Percentiles rank a stretch among this genome's conserved stretches.
Evolutionary conservation across 2,113 vertebrate genomes (phyloP).

Genomic region (Hippocampus zosterae): DNA sequence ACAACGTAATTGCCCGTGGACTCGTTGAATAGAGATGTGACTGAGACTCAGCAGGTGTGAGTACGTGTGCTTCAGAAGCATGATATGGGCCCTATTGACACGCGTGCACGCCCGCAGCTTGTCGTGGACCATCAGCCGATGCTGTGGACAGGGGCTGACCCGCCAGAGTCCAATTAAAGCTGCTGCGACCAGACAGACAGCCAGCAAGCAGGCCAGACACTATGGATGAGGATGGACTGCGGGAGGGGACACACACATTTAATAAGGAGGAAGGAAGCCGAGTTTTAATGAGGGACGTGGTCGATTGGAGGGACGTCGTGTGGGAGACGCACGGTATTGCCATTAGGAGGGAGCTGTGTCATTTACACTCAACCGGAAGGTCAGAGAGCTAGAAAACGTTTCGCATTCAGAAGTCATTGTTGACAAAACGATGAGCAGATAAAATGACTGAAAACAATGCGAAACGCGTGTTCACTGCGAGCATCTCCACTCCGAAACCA

Average conservation of each 20-base stretch:
- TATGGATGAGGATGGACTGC: constrained; percentile 36
- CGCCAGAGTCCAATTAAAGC: constrained; percentile 62
- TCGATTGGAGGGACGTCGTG: constrained; percentile 16
- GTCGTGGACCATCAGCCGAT: constrained; percentile 47
- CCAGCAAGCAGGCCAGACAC: constrained; percentile 33
- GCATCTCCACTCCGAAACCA: not conserved
- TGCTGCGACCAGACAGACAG: constrained; percentile 52
- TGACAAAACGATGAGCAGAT: not conserved
- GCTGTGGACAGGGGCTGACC: constrained; percentile 56
- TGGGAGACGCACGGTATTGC: constrained; percentile 24
- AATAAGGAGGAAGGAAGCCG: constrained; percentile 49
- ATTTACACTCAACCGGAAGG: constrained; percentile 32
- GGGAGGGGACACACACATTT: constrained; percentile 37
- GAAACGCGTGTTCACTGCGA: not conserved
- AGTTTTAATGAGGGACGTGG: constrained; percentile 56
- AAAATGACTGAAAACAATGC: not conserved
- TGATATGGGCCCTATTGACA: constrained; percentile 26
- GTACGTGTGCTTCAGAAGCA: constrained; percentile 50
- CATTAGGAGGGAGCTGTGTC: constrained; percentile 38
- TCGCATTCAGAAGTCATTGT: not conserved
- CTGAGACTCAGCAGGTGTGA: constrained; percentile 47
- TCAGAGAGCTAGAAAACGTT: not conserved
- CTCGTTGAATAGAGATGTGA: constrained; percentile 53
- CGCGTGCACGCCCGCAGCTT: constrained; percentile 17
- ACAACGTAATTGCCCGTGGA: constrained; percentile 62